phyloP scores from a whole-genome alignment of 2,888 invertebrate species.

The Eugnorisma glareosa region DNA sequence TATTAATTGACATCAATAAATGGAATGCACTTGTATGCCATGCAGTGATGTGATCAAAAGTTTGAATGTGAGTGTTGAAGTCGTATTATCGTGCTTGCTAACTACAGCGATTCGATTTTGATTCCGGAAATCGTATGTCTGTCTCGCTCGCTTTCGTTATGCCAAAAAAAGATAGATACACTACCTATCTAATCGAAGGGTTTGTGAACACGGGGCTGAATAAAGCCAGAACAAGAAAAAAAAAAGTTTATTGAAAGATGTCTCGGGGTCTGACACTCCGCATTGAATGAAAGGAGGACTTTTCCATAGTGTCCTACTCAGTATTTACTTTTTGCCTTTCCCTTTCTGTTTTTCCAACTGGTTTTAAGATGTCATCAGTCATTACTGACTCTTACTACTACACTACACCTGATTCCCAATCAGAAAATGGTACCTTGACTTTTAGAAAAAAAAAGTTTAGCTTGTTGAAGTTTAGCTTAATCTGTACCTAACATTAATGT shows the following conservation, averaged over 20 bases:
- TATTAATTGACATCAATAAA: conserved; percentile 65
- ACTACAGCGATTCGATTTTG: not conserved
- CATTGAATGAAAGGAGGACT: not conserved
- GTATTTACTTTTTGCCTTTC: not conserved
- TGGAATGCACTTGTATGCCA: conserved; percentile 63
- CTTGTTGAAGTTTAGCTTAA: not conserved
- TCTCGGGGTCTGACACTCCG: not conserved
- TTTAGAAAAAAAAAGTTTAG: not conserved
- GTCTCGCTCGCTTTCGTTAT: not conserved
- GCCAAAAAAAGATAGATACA: not conserved
- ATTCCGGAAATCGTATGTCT: not conserved
- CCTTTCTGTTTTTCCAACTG: no score
- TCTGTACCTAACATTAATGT: not conserved
- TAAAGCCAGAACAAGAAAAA: no score
- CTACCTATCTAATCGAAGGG: not conserved
- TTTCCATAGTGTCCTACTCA: not conserved
- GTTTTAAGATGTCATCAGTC: not conserved
- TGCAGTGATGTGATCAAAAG: conserved; percentile 40
- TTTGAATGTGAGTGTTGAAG: not conserved
- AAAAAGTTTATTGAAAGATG: no score
- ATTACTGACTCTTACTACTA: not conserved
- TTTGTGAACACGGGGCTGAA: not conserved
- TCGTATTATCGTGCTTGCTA: not conserved
- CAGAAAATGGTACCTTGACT: not conserved
- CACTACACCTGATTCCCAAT: not conserved